Evolutionary conservation across 2,888 invertebrate species (phyloP), one percentile per base, ranked within the genome.

Genomic region (Eupeodes luniger): DNA sequence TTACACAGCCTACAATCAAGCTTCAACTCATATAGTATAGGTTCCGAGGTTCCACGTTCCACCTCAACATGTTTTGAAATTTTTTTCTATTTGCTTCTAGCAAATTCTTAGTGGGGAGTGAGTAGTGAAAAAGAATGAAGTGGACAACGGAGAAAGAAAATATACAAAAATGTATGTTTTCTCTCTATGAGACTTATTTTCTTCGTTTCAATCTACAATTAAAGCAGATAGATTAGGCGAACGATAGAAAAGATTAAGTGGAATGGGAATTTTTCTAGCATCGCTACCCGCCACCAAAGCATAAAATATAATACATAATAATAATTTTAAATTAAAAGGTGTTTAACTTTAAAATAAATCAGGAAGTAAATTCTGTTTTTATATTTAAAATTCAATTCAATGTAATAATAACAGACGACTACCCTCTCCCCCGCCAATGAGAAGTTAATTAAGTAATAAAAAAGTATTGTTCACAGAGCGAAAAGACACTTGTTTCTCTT

Each of bases 11-110:
- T 53, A 69, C 69, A 69, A 11, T 53, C 11, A 5, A 67, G 36
- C 69, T 55, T 55, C 55, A 40, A 40, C 55, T 55, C 19, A 34
- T 19, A 40, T 19, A 40, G 40, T 19, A 40, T 40, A 53, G 19
- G 53, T 69, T 55, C 53, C 69, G 53, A 53, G 19, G 53, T 69
- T 55, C 53, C 69, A 69, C 69, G 69, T 69, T 69, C 69, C 55
- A 70, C 36, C 69, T 51, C 53, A 55, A 70, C 55, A 55, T 55
- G 53, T 70, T 70, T 70, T 49, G 12, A 11, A 36, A 44, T 53
- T 55, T 16, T n/a, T 4, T 53, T 40, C 55, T 55, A 70, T 55
- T 69, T 36, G 67, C 67, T 67, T 51, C n/a, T 14, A 51, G 67
- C 67, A 34, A 51, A 67, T 67, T 67, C 51, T 67, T 51, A 27